Conservation (phyloP, 2,113 vertebrate genomes). For the Phylloscopus trochilus region DNA sequence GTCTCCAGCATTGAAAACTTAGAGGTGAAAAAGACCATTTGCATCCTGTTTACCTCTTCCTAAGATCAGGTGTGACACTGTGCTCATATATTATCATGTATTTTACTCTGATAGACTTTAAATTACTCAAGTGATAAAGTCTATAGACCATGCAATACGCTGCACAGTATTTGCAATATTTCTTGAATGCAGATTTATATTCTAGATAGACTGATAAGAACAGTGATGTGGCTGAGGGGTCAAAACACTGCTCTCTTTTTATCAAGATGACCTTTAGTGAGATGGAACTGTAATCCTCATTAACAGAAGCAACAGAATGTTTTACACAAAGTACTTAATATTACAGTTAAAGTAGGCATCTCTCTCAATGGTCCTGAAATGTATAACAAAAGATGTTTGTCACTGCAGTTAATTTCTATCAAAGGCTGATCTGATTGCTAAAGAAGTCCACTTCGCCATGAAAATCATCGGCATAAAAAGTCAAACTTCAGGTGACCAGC, state of each 20-base stretch:
- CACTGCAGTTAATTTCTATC: not conserved
- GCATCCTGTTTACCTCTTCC: not conserved
- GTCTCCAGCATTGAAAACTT: not conserved
- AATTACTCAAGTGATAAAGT: slow-evolving; percentile 24
- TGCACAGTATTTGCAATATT: not conserved
- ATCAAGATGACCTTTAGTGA: not conserved
- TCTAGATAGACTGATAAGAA: slow-evolving; percentile 16
- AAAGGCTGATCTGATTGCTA: not conserved
- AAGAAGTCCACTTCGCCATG: not conserved
- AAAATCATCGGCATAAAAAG: not conserved
- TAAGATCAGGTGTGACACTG: not conserved
- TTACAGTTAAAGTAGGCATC: not conserved
- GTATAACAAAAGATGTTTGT: not conserved
- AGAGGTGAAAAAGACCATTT: slow-evolving; percentile 19
- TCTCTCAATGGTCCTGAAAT: not conserved
- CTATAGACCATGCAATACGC: not conserved
- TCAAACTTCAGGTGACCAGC: not conserved
- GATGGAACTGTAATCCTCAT: not conserved
- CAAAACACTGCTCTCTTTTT: not conserved
- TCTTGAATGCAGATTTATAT: slow-evolving; percentile 13
- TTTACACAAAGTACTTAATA: not conserved
- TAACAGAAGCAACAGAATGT: not conserved
- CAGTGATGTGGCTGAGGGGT: not conserved
- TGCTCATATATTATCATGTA: slow-evolving; percentile 4
- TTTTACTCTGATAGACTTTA: slow-evolving; percentile 1